Evolutionary conservation across 1,140 invertebrate species (phyloP), one percentile per base, ranked within the genome.

Genomic region (Saccostrea echinata): DNA sequence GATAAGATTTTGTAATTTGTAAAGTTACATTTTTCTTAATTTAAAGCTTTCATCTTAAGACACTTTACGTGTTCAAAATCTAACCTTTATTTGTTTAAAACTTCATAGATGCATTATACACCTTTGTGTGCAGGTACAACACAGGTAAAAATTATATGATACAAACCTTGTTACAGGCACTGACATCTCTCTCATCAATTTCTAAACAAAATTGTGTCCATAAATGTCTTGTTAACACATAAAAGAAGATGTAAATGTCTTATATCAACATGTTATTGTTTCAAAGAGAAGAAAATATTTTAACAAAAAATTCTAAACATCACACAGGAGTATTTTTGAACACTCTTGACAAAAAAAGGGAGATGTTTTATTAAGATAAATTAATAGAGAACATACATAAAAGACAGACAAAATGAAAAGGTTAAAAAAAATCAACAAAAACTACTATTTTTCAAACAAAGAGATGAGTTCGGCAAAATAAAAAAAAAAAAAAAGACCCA

Each of bases 171-270:
- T 76, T 76, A 76, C 68, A 76, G 68, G 24, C 68, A 76, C 68
- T 30, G 68, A 16, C 27, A 76, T 76, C 68, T 76, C 57, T 64
- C 27, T 76, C 55, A 76, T 76, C 68, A 33, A 76, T 16, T 76
- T 76, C 68, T 33, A 76, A 76, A 33, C 68, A 76, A 76, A 76
- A 76, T 30, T 30, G 16, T 33, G 30, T 16, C 24, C 13, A 76
- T 76, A 33, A 76, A 76, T 76, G 68, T 76, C 68, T 76, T 76
- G 68, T 76, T 76, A 76, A 76, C 68, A 76, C 27, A 76, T 13
- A 30, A 61, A 76, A 76, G 30, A 33, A 76, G 33, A 76, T 30
- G 27, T 76, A 76, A 76, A 76, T 33, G 68, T 76, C 68, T 30
- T 11, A 33, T 16, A 33, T 16, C 68, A 30, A 33, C 68, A 76